phyloP scores from a whole-genome alignment of 2,113 vertebrate genomes.

The Gnathonemus echidnorhynchus region DNA sequence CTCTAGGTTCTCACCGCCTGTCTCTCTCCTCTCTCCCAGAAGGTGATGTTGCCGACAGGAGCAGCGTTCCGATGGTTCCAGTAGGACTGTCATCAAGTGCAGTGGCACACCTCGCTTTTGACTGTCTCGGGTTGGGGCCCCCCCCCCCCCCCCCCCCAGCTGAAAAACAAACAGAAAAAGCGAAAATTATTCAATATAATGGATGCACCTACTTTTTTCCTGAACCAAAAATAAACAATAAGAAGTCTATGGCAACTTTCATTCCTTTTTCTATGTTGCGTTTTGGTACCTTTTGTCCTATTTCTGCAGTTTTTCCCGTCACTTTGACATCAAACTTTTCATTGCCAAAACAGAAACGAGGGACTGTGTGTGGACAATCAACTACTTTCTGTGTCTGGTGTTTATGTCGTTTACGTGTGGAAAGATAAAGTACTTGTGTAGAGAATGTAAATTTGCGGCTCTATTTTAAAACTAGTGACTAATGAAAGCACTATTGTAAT shows the following conservation, averaged over 20 bases:
- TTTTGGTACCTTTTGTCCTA: slow-evolving; percentile 76
- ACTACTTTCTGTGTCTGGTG: slow-evolving; percentile 96
- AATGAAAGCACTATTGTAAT: slow-evolving; percentile 98
- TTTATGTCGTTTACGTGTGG: slow-evolving; percentile 98
- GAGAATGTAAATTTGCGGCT: slow-evolving; percentile 99
- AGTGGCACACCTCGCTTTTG: slow-evolving; percentile 90
- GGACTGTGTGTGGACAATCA: slow-evolving; percentile 98
- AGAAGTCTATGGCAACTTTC: slow-evolving; percentile 87
- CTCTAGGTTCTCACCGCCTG: not conserved
- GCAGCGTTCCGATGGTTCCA: slow-evolving; percentile 99
- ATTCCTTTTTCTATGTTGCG: slow-evolving; percentile 98
- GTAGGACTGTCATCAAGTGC: slow-evolving; percentile 88
- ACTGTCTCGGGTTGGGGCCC: slow-evolving; percentile 81
- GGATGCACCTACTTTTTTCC: slow-evolving; percentile 93
- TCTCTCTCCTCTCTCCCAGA: slow-evolving; percentile 73
- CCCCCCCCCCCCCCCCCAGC: slow-evolving; percentile 59
- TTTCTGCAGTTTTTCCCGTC: slow-evolving; percentile 62
- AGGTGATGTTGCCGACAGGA: slow-evolving; percentile 98
- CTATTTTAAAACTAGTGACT: slow-evolving; percentile 99
- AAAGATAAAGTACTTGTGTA: slow-evolving; percentile 98
- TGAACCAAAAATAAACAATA: slow-evolving; percentile 94
- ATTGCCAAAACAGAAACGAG: slow-evolving; percentile 85
- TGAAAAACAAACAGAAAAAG: slow-evolving; percentile 39
- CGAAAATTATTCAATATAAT: slow-evolving; percentile 59
- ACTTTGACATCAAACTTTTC: slow-evolving; percentile 87